phyloP scores from a whole-genome alignment of 2,113 vertebrate species.

The Ciconia stormi region DNA sequence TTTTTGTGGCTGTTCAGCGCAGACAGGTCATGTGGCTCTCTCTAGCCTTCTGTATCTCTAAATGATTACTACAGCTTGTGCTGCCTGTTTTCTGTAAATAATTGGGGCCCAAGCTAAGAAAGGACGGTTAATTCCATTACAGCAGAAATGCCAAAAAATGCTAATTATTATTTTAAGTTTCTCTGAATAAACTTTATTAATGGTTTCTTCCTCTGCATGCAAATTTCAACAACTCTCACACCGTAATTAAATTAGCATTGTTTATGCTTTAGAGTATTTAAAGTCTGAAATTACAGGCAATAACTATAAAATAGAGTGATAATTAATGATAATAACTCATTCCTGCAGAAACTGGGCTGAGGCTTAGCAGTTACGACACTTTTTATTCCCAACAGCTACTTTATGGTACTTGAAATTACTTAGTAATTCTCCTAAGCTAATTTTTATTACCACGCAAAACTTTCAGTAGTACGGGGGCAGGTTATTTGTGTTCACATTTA shows the following conservation, averaged over 20 bases:
- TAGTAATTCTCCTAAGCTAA: constrained; percentile 53
- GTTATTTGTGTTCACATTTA: neutral
- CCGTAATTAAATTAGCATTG: constrained; percentile 76
- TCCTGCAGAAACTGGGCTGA: constrained; percentile 63
- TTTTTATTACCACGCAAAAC: constrained; percentile 59
- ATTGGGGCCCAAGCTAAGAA: neutral
- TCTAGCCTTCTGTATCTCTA: neutral
- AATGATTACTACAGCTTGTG: neutral
- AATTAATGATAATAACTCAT: constrained; percentile 79
- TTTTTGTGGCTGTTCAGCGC: neutral
- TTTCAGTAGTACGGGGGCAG: neutral
- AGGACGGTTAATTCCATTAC: neutral
- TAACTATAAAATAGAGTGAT: constrained; percentile 75
- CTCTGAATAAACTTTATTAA: constrained; percentile 67
- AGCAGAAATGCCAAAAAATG: neutral
- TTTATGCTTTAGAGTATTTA: constrained; percentile 76
- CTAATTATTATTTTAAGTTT: constrained; percentile 63
- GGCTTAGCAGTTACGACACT: constrained; percentile 38
- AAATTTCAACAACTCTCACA: constrained; percentile 42
- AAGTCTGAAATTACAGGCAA: constrained; percentile 75
- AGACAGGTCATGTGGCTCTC: neutral
- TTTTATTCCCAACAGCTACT: constrained; percentile 73
- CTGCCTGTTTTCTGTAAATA: neutral
- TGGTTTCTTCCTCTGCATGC: constrained; percentile 30
- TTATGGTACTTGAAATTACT: constrained; percentile 71